Conservation (phyloP, 30 jellyfish, hydroid and myxozoan species). For the Aurelia sp. region DNA sequence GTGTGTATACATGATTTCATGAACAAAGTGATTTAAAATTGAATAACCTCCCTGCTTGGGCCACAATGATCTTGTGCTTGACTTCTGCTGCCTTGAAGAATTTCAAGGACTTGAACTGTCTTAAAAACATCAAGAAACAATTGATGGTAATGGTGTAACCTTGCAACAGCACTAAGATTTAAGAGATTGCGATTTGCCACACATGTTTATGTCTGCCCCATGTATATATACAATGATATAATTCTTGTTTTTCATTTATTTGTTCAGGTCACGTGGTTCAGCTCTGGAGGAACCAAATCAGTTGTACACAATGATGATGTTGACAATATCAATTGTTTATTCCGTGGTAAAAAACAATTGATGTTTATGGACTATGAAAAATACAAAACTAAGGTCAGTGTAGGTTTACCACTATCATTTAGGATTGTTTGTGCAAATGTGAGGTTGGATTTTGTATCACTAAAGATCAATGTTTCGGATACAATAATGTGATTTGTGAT, state of each 20-base stretch:
- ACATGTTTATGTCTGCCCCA: background rate
- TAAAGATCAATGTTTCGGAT: too few relatives aligned
- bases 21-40: too few relatives aligned
- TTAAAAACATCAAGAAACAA: too few relatives aligned
- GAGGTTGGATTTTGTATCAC: background rate
- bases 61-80: too few relatives aligned
- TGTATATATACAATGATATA: background rate
- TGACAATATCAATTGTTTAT: slow-evolving; percentile 89
- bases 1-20: too few relatives aligned
- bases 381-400: slow-evolving; percentile 70
- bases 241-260: background rate
- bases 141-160: too few relatives aligned
- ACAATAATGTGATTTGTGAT: too few relatives aligned
- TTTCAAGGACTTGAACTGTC: too few relatives aligned
- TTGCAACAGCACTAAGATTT: too few relatives aligned
- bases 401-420: background rate
- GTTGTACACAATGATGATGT: slow-evolving; percentile 91
- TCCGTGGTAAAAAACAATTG: slow-evolving; percentile 87
- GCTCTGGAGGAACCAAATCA: slow-evolving; percentile 98
- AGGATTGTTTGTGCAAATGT: background rate
- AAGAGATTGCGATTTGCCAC: too few relatives aligned
- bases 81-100: too few relatives aligned
- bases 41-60: too few relatives aligned
- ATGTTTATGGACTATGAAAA: slow-evolving; percentile 70
- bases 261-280: slow-evolving; percentile 90